Evolutionary conservation across 2,797 vertebrate species (phyloP), one percentile per base, ranked within the genome.

Genomic region (Spondyliosoma cantharus): DNA sequence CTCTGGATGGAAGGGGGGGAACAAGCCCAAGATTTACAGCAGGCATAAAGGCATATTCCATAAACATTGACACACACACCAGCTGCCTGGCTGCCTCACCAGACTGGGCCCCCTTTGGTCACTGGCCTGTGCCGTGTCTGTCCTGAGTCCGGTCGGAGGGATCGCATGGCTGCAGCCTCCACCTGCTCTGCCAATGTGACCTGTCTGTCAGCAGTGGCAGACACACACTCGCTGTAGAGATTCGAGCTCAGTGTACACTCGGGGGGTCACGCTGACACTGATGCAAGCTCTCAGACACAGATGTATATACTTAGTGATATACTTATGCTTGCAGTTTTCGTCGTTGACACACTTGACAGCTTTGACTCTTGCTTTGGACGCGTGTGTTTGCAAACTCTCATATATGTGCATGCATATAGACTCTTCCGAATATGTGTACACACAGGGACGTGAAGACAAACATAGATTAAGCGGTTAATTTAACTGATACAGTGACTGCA

Each of bases 51-150:
- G 86, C 93, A 93, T 95, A 95, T 94, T 95, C 95, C 87, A 94
- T 94, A 95, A 95, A 95, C 95, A 95, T 94, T 94, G 93, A 95
- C 93, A 95, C 86, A 93, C 89, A 92, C 87, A 80, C 90, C 94
- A 94, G 93, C 94, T 95, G 94, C 90, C 84, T 85, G 71, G 82
- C 89, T 54, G 72, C 70, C 80, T 71, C 83, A 81, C 52, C 74
- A 82, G 83, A 80, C 84, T 12, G 76, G 87, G 54, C 65, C 84
- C 79, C 83, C 83, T 87, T 78, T 81, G 85, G 86, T 90, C 81
- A 80, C 71, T 52, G 57, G 80, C 78, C 81, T 82, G 76, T 59
- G 75, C 72, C 76, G 54, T 80, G 89, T 90, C 90, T 90, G 84
- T 76, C 74, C 86, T 11, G 86, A 82, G 84, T 84, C 84, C 48